phyloP scores from a whole-genome alignment of 2,888 invertebrate genomes.

The Dolomedes plantarius region DNA sequence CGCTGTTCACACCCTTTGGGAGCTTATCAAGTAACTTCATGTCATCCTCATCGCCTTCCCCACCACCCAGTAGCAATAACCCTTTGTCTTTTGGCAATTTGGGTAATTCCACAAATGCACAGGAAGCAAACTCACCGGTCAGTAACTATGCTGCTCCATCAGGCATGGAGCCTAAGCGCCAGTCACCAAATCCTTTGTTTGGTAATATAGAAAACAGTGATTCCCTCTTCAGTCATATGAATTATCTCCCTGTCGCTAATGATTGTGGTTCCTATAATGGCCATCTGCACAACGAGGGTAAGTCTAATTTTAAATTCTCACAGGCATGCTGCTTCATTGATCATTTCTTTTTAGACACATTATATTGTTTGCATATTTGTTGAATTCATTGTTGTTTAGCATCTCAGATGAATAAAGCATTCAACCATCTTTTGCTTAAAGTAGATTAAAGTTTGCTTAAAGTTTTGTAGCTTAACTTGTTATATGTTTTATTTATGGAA shows the following conservation, averaged over 20 bases:
- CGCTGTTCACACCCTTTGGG: slow-evolving; percentile 70
- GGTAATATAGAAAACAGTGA: slow-evolving; percentile 33
- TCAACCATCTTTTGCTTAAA: no score
- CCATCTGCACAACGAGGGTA: slow-evolving; percentile 55
- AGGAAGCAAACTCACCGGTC: slow-evolving; percentile 38
- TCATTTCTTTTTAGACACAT: no score
- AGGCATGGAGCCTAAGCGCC: slow-evolving; percentile 29
- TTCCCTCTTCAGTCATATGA: slow-evolving; percentile 64
- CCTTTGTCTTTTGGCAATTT: slow-evolving; percentile 33
- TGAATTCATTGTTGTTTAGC: background rate
- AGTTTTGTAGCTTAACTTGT: no score
- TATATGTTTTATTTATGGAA: no score
- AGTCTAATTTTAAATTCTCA: background rate
- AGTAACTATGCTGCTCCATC: slow-evolving; percentile 32
- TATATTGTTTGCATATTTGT: no score
- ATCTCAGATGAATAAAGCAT: background rate
- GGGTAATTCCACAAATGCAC: slow-evolving; percentile 26
- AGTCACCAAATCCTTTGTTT: slow-evolving; percentile 51
- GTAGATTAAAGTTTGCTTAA: no score
- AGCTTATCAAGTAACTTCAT: slow-evolving; percentile 70
- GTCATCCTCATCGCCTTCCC: slow-evolving; percentile 59
- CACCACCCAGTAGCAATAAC: slow-evolving; percentile 54
- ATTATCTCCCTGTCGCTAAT: slow-evolving; percentile 22
- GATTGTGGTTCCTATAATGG: slow-evolving; percentile 53
- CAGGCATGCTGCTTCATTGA: no score